Percentiles rank a stretch among this genome's conserved stretches.
These are phyloP conservation scores for Craterocephalus amniculus DNA, from an alignment of 2,797 vertebrate species.

Conservation along the genomic window DNA sequence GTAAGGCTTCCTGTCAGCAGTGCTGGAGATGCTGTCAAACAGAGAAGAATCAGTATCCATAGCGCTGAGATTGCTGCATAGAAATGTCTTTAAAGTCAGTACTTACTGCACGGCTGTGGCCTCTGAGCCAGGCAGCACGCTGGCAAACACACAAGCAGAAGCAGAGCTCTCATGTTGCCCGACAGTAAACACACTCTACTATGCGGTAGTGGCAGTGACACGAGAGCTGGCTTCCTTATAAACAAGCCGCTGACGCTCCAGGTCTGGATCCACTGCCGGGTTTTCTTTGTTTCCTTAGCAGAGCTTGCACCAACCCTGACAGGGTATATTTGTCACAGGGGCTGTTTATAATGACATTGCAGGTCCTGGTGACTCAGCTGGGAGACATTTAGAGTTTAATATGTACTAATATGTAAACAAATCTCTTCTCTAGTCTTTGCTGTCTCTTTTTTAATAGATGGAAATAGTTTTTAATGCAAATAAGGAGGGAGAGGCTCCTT, in stretches of 20 bases:
- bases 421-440: no score
- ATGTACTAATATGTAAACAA: neutral
- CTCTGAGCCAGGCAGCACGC: slow-evolving; percentile 53
- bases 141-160: slow-evolving; percentile 53
- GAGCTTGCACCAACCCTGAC: neutral
- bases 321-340: neutral
- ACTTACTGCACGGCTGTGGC: slow-evolving; percentile 75
- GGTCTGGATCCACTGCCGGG: neutral
- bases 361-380: neutral
- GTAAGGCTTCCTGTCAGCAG: slow-evolving; percentile 66
- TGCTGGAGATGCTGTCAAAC: slow-evolving; percentile 61
- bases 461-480: neutral
- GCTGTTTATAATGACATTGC: neutral
- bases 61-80: neutral
- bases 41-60: neutral
- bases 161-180: slow-evolving; percentile 50
- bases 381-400: no score
- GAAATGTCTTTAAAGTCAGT: neutral
- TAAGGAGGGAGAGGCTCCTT: no score
- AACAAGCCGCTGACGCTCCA: slow-evolving; percentile 8
- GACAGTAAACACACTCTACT: neutral
- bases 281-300: neutral
- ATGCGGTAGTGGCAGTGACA: neutral
- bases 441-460: neutral
- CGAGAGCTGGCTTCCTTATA: slow-evolving; percentile 49